Evolutionary conservation across 2,888 invertebrate genomes (phyloP).

Genomic region (Acrobeloides nanus): DNA sequence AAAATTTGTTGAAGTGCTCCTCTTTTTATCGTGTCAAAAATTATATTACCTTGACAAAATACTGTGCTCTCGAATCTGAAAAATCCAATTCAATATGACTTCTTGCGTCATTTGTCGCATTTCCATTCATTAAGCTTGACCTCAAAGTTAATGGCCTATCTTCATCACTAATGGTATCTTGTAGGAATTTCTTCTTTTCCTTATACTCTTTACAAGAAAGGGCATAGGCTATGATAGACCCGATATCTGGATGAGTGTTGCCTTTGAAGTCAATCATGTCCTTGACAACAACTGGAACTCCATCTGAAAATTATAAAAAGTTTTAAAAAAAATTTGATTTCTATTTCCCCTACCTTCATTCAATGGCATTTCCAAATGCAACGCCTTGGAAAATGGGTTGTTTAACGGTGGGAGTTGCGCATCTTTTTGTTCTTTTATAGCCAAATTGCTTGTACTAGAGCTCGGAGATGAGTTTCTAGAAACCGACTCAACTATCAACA

Average conservation of each 20-base stretch:
- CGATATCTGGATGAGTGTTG: slow-evolving; percentile 44
- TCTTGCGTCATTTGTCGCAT: neutral
- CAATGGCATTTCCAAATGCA: slow-evolving; percentile 24
- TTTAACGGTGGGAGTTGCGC: no score
- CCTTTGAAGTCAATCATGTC: slow-evolving; percentile 36
- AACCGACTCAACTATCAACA: no score
- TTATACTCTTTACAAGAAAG: no score
- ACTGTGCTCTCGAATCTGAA: slow-evolving; percentile 67
- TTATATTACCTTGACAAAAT: slow-evolving; percentile 67
- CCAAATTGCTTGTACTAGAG: no score
- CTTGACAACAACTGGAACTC: slow-evolving; percentile 36
- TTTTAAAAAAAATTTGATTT: slow-evolving; percentile 6
- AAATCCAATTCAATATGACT: slow-evolving; percentile 59
- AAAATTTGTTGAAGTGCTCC: slow-evolving; percentile 14
- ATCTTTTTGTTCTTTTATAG: no score
- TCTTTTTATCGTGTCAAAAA: slow-evolving; percentile 3
- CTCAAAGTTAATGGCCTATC: no score
- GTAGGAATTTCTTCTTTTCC: no score
- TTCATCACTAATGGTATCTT: no score
- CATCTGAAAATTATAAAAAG: slow-evolving; percentile 12
- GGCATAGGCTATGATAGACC: slow-evolving; percentile 68
- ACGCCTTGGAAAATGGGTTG: slow-evolving; percentile 35
- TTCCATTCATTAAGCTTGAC: neutral
- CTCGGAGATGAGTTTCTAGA: no score
- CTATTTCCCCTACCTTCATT: slow-evolving; percentile 11